phyloP scores from a whole-genome alignment of 2,797 vertebrate genomes.

The Sebastes elongatus region DNA sequence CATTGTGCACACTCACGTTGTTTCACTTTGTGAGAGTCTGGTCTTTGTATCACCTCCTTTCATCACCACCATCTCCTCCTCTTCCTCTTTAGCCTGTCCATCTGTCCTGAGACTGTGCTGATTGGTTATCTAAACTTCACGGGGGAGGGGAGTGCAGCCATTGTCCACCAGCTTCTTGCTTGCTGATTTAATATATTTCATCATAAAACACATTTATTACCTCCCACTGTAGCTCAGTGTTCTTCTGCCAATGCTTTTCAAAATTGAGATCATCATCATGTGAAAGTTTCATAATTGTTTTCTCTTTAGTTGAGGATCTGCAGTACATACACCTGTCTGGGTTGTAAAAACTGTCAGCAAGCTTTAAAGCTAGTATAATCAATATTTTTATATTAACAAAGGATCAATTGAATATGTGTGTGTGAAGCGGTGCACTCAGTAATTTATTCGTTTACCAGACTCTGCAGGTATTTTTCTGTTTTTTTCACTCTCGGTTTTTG shows the following conservation, averaged over 20 bases:
- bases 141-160: constrained; percentile 26
- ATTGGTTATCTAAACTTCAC: constrained; percentile 26
- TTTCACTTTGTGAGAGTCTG: constrained; percentile 13
- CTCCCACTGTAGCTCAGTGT: background rate
- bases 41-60: constrained; percentile 36
- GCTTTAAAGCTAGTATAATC: background rate
- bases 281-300: background rate
- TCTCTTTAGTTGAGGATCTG: background rate
- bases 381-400: background rate
- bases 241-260: background rate
- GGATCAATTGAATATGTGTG: background rate
- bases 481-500: background rate
- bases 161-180: constrained; percentile 24
- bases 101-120: constrained; percentile 47
- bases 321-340: background rate
- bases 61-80: constrained; percentile 17
- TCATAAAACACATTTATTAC: background rate
- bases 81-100: constrained; percentile 40
- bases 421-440: background rate
- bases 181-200: constrained; percentile 1
- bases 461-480: background rate
- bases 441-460: background rate
- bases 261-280: background rate
- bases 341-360: background rate
- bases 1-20: constrained; percentile 3